A percentile compares a stretch with the other conserved stretches of the same genome.
Conservation (phyloP, 2,113 vertebrate species). For the Takifugu bimaculatus region DNA sequence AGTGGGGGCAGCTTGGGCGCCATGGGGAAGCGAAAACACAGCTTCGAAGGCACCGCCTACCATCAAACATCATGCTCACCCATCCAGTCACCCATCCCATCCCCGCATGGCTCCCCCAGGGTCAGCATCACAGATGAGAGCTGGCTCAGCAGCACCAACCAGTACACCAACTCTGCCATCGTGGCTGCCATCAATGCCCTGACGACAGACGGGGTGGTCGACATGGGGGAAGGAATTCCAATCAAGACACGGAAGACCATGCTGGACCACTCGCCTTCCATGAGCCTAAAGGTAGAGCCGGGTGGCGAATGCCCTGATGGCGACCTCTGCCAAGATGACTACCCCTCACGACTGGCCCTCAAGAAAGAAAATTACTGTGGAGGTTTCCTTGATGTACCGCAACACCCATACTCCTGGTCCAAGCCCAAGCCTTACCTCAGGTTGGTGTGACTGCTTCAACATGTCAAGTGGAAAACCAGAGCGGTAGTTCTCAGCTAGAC, state of each 20-base stretch:
- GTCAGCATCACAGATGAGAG: constrained; percentile 86
- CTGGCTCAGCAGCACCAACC: constrained; percentile 89
- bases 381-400: constrained; percentile 91
- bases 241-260: constrained; percentile 87
- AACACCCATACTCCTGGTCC: constrained; percentile 87
- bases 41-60: constrained; percentile 78
- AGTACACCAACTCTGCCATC: constrained; percentile 94
- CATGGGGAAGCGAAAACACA: constrained; percentile 86
- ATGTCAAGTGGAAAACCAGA: neutral
- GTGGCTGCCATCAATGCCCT: constrained; percentile 95
- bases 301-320: constrained; percentile 75
- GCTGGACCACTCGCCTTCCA: constrained; percentile 78
- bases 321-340: constrained; percentile 84
- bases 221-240: constrained; percentile 88
- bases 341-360: constrained; percentile 83
- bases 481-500: too few species aligned
- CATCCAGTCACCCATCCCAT: constrained; percentile 82
- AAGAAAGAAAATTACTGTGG: constrained; percentile 90
- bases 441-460: constrained; percentile 66
- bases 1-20: constrained; percentile 76
- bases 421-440: constrained; percentile 93
- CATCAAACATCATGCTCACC: constrained; percentile 84
- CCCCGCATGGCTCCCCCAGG: constrained; percentile 84
- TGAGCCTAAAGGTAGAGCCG: constrained; percentile 90
- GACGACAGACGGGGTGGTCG: constrained; percentile 87